Conservation (phyloP, 1,140 invertebrate genomes). For the Dinothrombium tinctorium region DNA sequence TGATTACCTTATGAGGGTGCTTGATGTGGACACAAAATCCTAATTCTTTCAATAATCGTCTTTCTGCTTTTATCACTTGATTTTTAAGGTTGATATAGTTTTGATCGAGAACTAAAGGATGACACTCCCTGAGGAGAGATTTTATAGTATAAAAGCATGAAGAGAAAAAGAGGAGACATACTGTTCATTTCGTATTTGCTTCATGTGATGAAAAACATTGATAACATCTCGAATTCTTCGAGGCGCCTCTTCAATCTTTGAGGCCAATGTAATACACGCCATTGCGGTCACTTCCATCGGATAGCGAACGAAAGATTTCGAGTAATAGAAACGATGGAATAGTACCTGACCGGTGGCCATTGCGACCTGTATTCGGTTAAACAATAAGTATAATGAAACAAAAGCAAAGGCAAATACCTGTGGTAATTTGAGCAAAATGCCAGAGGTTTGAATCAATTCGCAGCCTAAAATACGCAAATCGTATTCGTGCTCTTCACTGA, state of each 20-base stretch:
- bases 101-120: slow-evolving; percentile 71
- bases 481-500: slow-evolving; percentile 66
- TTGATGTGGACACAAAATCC: slow-evolving; percentile 99
- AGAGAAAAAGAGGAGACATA: no score
- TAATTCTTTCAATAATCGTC: slow-evolving; percentile 80
- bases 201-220: slow-evolving; percentile 97
- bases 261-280: slow-evolving; percentile 92
- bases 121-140: no score
- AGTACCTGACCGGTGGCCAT: slow-evolving; percentile 98
- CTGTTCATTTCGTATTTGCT: slow-evolving; percentile 79
- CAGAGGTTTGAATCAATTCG: slow-evolving; percentile 90
- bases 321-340: slow-evolving; percentile 95
- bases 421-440: slow-evolving; percentile 75
- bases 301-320: slow-evolving; percentile 89
- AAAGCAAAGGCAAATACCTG: no score
- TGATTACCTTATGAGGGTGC: slow-evolving; percentile 81
- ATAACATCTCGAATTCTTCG: slow-evolving; percentile 86
- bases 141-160: no score
- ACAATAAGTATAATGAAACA: no score
- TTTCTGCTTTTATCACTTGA: slow-evolving; percentile 91
- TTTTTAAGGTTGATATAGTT: slow-evolving; percentile 78
- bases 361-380: no score
- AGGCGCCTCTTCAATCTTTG: slow-evolving; percentile 95
- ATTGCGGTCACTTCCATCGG: slow-evolving; percentile 91
- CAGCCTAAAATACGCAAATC: slow-evolving; percentile 87